phyloP scores from a whole-genome alignment of 2,113 vertebrate genomes.

The Silurus glanis region DNA sequence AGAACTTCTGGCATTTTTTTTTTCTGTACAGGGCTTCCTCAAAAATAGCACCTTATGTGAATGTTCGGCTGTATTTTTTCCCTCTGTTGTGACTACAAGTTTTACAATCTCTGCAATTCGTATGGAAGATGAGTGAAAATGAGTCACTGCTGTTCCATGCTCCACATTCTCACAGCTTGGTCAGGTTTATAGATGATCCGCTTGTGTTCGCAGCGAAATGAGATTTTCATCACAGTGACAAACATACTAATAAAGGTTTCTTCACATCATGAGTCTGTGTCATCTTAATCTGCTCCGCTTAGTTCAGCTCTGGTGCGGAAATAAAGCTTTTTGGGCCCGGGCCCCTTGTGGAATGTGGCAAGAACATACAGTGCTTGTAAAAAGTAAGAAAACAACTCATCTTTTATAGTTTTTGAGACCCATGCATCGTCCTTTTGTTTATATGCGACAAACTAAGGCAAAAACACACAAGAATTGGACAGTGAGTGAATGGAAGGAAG shows the following conservation, averaged over 20 bases:
- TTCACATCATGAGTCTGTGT: constrained; percentile 18
- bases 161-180: neutral
- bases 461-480: too few species aligned
- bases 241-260: constrained; percentile 38
- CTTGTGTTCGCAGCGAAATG: constrained; percentile 24
- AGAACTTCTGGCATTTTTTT: neutral
- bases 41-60: neutral
- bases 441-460: too few species aligned
- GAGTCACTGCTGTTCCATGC: neutral
- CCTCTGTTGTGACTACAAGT: neutral
- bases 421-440: too few species aligned
- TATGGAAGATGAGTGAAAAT: neutral
- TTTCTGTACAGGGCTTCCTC: neutral
- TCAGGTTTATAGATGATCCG: constrained; percentile 12
- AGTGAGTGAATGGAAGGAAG: too few species aligned
- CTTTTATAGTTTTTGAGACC: too few species aligned
- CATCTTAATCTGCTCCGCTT: constrained; percentile 34
- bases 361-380: too few species aligned
- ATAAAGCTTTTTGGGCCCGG: neutral
- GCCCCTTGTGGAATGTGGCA: neutral
- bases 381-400: too few species aligned
- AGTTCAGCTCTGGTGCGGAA: neutral
- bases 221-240: constrained; percentile 43
- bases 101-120: neutral
- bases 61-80: neutral